Evolutionary conservation across 1,140 invertebrate genomes (phyloP), one percentile per base, ranked within the genome.

Genomic region (Drosophila varians): DNA sequence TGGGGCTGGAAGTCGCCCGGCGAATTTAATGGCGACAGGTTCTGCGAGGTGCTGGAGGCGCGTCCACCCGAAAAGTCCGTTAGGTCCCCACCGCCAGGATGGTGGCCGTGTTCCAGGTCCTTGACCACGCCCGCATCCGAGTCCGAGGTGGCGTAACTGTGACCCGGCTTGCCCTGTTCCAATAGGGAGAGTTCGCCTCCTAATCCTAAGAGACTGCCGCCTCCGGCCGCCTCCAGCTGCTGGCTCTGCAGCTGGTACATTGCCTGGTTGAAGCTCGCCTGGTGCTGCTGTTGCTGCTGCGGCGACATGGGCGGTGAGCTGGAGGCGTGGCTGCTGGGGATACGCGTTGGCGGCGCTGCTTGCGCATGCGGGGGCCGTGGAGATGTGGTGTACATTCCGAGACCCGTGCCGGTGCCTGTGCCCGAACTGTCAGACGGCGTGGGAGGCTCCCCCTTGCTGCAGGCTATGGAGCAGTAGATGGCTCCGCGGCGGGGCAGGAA

Each of bases 391-490:
- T 42, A 42, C 14, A 42, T 16, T 16, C 38, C 38, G 8, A 42
- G 84, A 38, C 89, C 90, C 9, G 83, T 89, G 9, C 89, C 89
- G 70, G 84, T 93, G 72, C 93, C 93, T 0, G 94, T 94, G 2
- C 93, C 94, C 1, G 95, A 96, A 56, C 95, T 95, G 73, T 96
- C 95, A 1, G 95, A 95, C 0, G 95, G 95, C 77, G 96, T 96
- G 1, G 96, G 95, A 0, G 95, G 95, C 90, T 97, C 96, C 0
- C 96, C 96, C 92, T 97, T 97, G 70, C 96, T 97, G 90, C 97
- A 98, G 2, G 96, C 95, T 75, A 98, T 97, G 16, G 97, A 98
- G 91, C 98, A 99, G 91, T 97, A 99, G 76, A 99, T 99, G 57
- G 96, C 95, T 5, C 97, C 97, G 75, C 97, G 94, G 16, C 97